Evolutionary conservation across 2,888 invertebrate genomes (phyloP).

Genomic region (Mythimna pallens): DNA sequence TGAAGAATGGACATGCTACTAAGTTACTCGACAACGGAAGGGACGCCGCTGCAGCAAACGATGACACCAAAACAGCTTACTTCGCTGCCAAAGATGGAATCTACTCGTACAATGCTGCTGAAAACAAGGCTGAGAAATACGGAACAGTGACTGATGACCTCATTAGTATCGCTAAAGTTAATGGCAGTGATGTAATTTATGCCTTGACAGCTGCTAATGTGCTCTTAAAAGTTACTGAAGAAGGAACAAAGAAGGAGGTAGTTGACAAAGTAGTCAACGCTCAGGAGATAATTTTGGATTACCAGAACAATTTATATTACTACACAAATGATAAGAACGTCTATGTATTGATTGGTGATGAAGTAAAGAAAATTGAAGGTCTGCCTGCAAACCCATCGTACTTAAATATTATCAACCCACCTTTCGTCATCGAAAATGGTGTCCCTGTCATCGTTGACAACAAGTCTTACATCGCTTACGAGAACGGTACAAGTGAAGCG

Average conservation of each 20-base stretch:
- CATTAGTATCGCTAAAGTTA: constrained; percentile 73
- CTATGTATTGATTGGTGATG: constrained; percentile 68
- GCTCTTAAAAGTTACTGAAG: constrained; percentile 78
- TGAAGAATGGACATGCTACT: constrained; percentile 63
- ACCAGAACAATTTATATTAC: constrained; percentile 77
- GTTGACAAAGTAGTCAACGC: constrained; percentile 73
- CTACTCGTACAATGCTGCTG: constrained; percentile 69
- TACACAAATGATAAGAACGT: constrained; percentile 71
- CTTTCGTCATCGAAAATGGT: constrained; percentile 72
- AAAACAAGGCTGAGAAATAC: constrained; percentile 73
- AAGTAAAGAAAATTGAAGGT: constrained; percentile 74
- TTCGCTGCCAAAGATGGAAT: constrained; percentile 77
- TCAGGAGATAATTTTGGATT: constrained; percentile 78
- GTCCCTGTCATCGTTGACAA: constrained; percentile 72
- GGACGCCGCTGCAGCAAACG: constrained; percentile 69
- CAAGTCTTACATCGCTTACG: constrained; percentile 69
- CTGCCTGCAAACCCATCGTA: constrained; percentile 71
- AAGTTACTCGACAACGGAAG: constrained; percentile 74
- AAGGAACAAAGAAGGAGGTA: constrained; percentile 75
- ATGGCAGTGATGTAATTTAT: constrained; percentile 74
- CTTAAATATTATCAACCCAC: constrained; percentile 73
- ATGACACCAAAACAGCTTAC: constrained; percentile 69
- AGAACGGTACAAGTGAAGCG: constrained; percentile 72
- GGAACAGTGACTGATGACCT: constrained; percentile 75
- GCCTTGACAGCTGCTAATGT: constrained; percentile 75